Base-by-base conservation (phyloP, 2,888 invertebrate genomes). In the Loripinus fragilis region DNA sequence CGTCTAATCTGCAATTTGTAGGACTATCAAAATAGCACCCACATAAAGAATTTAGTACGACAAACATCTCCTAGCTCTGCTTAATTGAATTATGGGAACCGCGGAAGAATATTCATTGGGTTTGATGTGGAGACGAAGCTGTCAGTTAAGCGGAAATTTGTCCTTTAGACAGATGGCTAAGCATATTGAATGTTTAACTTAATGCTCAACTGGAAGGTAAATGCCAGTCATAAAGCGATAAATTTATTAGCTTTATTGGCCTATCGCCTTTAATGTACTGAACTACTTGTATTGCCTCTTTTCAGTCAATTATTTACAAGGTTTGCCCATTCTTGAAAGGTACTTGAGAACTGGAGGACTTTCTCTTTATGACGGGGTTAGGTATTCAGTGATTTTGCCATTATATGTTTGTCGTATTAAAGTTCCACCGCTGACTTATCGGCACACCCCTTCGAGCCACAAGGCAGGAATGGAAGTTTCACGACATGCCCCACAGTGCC, bases 1-100 rank as follows among this genome's bases (percentile, higher is more conserved):
- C 25, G 30, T 33, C 23, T 17, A 28, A 60, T n/a, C n/a, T 28
- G 23, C 23, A 5, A 55, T 28, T 28, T 55, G 28, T 28, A 25
- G 52, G 12, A 30, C 73, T 45, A 28, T 33, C 42, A 55, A 67
- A 23, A 42, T 23, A 50, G 66, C 42, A 30, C 72, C 68, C 66
- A 50, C 25, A 41, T 23, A 35, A 28, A 41, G 45, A 42, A n/a
- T 73, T 60, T 38, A 33, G 23, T 55, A 60, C 60, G 69, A 68
- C 23, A 42, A 45, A 20, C 35, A 38, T 81, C 50, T 30, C 81
- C 70, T 38, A 45, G 78, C 45, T 48, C 69, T 48, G 71, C 33
- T 72, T 78, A 81, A 81, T 81, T 75, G 77, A 33, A 71, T 72
- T 69, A 72, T 50, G 75, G 69, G 38, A 55, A 55, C 55, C 66